phyloP scores from a whole-genome alignment of 2,797 vertebrate genomes.

The Onychomys arenicola region DNA sequence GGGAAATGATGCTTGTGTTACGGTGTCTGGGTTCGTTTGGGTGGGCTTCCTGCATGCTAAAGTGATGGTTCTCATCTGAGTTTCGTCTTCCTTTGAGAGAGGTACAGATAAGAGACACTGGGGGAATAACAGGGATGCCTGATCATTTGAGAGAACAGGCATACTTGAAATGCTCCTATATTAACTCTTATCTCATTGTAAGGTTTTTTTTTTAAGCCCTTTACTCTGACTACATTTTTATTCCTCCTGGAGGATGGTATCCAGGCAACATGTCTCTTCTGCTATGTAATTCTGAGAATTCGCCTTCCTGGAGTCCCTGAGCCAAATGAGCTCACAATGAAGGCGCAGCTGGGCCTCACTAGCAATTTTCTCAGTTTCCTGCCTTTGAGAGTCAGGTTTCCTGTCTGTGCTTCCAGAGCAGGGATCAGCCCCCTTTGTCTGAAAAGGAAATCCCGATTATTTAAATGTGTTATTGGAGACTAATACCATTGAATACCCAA shows the following conservation, averaged over 20 bases:
- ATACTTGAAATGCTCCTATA: constrained; percentile 57
- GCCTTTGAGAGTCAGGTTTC: constrained; percentile 46
- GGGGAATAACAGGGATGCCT: constrained; percentile 30
- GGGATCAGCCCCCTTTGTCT: constrained; percentile 9
- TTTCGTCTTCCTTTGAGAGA: constrained; percentile 20
- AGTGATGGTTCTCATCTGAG: neutral
- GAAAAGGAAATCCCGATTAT: constrained; percentile 39
- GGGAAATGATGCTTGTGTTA: constrained; percentile 39
- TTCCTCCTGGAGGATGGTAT: constrained; percentile 49
- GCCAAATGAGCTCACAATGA: constrained; percentile 37
- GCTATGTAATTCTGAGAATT: constrained; percentile 50
- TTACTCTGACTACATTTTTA: neutral
- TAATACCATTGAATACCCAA: constrained; percentile 46
- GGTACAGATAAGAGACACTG: constrained; percentile 28
- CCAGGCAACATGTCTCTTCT: constrained; percentile 34
- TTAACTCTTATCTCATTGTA: constrained; percentile 52
- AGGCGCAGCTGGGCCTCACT: neutral
- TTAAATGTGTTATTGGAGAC: constrained; percentile 55
- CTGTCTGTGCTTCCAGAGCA: constrained; percentile 42
- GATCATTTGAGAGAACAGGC: neutral
- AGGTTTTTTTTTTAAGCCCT: neutral
- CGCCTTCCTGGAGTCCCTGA: constrained; percentile 55
- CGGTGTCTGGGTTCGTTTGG: neutral
- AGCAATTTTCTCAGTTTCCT: constrained; percentile 40
- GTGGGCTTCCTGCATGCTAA: neutral